Conservation (phyloP, 2,888 invertebrate genomes). For the Zygogramma bicolorata region DNA sequence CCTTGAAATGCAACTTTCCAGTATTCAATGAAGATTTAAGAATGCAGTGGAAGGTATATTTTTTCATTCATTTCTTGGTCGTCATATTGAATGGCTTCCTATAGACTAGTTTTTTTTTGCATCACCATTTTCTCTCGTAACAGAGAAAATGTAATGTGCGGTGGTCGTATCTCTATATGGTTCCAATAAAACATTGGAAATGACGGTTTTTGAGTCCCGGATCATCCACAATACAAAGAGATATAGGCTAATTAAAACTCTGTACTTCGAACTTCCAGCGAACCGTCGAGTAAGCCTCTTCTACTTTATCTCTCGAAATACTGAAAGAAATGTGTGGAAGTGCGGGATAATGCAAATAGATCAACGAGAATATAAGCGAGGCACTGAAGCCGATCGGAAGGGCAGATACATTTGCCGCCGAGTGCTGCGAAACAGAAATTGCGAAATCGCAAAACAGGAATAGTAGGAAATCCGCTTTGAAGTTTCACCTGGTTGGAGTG, state of each 20-base stretch:
- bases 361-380: not conserved
- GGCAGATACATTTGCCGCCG: not conserved
- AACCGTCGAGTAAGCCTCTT: not conserved
- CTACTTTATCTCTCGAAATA: not conserved
- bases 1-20: too few relatives aligned
- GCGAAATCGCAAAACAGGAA: not conserved
- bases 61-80: too few relatives aligned
- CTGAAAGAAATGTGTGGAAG: not conserved
- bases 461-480: slow-evolving; percentile 2
- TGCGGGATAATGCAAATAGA: not conserved
- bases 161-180: too few relatives aligned
- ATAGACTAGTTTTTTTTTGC: too few relatives aligned
- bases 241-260: not conserved
- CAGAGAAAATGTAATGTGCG: too few relatives aligned
- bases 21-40: too few relatives aligned
- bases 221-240: not conserved
- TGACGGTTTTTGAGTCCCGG: too few relatives aligned
- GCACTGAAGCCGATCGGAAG: not conserved
- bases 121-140: too few relatives aligned
- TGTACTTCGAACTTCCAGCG: not conserved
- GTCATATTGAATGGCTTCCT: too few relatives aligned
- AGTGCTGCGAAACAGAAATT: not conserved
- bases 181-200: too few relatives aligned
- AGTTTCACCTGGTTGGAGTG: not conserved
- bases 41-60: too few relatives aligned